Percentiles rank a stretch among this genome's conserved stretches.
phyloP scores from a whole-genome alignment of 2,797 vertebrate species.

The Salmo trutta region DNA sequence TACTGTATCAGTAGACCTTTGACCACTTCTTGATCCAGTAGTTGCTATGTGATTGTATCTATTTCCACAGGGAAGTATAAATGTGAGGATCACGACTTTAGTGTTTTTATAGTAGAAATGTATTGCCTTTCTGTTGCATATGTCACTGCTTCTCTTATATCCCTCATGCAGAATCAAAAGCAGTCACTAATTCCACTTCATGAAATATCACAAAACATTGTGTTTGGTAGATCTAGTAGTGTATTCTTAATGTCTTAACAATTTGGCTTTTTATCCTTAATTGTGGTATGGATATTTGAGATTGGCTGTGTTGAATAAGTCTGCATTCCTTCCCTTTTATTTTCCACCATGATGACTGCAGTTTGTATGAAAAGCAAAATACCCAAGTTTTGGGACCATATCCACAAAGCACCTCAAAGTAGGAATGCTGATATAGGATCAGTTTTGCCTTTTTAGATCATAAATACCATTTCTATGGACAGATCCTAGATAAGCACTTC shows the following conservation, averaged over 20 bases:
- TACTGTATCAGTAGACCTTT: conserved; percentile 3
- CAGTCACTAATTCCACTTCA: not conserved
- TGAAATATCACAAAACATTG: not conserved
- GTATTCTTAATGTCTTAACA: not conserved
- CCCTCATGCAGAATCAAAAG: not conserved
- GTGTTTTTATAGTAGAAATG: not conserved
- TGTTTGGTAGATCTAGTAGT: not conserved
- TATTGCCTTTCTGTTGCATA: not conserved
- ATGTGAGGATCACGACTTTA: not conserved
- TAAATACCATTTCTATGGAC: too few relatives aligned
- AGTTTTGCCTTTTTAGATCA: too few relatives aligned
- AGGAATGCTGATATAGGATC: too few relatives aligned
- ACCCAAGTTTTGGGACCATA: not conserved
- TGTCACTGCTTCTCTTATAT: not conserved
- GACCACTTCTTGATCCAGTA: not conserved
- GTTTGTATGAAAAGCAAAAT: not conserved
- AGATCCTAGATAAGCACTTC: too few relatives aligned
- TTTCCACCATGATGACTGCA: not conserved
- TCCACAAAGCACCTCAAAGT: too few relatives aligned
- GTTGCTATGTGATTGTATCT: not conserved
- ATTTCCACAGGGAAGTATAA: not conserved
- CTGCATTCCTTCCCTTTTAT: not conserved
- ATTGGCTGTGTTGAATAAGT: not conserved
- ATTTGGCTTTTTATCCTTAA: not conserved
- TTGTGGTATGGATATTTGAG: not conserved